Evolutionary conservation across 2,113 vertebrate genomes (phyloP), one percentile per base, ranked within the genome.

Genomic region (Struthio camelus): DNA sequence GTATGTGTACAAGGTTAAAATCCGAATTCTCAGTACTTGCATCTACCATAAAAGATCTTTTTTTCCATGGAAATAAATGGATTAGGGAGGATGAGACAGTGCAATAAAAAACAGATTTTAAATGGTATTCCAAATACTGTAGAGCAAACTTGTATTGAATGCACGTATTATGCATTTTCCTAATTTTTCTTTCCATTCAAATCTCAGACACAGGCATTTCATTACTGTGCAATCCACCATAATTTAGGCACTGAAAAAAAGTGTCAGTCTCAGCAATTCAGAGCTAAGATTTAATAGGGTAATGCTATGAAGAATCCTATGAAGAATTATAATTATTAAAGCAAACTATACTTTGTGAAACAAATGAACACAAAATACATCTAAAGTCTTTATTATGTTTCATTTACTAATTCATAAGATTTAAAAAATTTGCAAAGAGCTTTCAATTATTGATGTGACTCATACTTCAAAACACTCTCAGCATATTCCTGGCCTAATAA

Each of bases 371-470:
- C 18, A 44, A 44, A 69, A 66, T 46, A 69, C n/a, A 73, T 82
- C n/a, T 61, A 40, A 89, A 92, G 69, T 48, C 22, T 89, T 87
- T 32, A 92, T 80, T 87, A 73, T n/a, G 46, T 38, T 96, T 95
- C 94, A 91, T 91, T 96, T 94, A 89, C 70, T 85, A 94, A 91
- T 91, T 91, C 34, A 24, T 91, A 73, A 83, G 71, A 71, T 73
- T 46, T 42, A 85, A 85, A 89, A 89, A 94, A 73, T 83, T 62
- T 73, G 62, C 51, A 91, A 89, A 77, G 71, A 1, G 1, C 34
- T 80, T 80, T 83, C n/a, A 89, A 70, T 92, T 85, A 94, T 59
- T 93, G 70, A 86, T 79, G 25, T 67, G 54, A 75, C 59, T 85
- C 87, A 42, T 48, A 32, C 56, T 89, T 90, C 86, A 50, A 81